Percentiles rank a stretch among this genome's conserved stretches.
phyloP scores from a whole-genome alignment of 2,888 invertebrate species.

The Rotaria macrura region DNA sequence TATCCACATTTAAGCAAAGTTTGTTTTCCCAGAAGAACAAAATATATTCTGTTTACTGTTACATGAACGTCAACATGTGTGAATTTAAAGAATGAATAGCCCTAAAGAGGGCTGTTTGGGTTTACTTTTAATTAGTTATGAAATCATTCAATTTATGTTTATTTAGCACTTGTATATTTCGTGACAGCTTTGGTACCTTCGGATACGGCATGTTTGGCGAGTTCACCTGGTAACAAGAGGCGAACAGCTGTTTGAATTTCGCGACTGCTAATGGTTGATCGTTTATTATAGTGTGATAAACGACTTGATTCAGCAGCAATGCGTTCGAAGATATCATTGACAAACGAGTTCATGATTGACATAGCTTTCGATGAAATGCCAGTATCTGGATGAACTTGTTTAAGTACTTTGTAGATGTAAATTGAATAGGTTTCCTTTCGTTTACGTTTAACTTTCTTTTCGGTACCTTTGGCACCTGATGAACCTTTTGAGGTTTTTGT shows the following conservation, averaged over 20 bases:
- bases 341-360: slow-evolving; percentile 37
- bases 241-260: slow-evolving; percentile 37
- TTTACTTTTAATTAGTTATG: neutral
- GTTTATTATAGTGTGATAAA: slow-evolving; percentile 40
- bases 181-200: slow-evolving; percentile 37
- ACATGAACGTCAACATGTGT: neutral
- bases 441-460: slow-evolving; percentile 17
- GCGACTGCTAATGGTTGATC: slow-evolving; percentile 35
- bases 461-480: slow-evolving; percentile 23
- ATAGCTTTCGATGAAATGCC: slow-evolving; percentile 40
- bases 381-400: slow-evolving; percentile 34
- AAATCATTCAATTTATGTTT: neutral
- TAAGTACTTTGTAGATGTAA: slow-evolving; percentile 32
- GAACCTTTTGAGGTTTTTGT: neutral
- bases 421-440: slow-evolving; percentile 34
- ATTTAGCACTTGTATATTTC: slow-evolving; percentile 36
- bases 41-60: too few relatives aligned
- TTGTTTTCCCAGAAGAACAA: too few relatives aligned
- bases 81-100: neutral
- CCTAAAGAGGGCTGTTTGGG: slow-evolving; percentile 27
- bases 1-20: too few relatives aligned
- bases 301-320: slow-evolving; percentile 41
- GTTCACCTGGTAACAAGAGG: slow-evolving; percentile 36
- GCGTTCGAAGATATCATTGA: slow-evolving; percentile 44
- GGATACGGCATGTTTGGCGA: slow-evolving; percentile 37